Percentiles rank a stretch among this genome's conserved stretches.
Conservation (phyloP, 2,113 vertebrate genomes). For the Paradisaea rubra region DNA sequence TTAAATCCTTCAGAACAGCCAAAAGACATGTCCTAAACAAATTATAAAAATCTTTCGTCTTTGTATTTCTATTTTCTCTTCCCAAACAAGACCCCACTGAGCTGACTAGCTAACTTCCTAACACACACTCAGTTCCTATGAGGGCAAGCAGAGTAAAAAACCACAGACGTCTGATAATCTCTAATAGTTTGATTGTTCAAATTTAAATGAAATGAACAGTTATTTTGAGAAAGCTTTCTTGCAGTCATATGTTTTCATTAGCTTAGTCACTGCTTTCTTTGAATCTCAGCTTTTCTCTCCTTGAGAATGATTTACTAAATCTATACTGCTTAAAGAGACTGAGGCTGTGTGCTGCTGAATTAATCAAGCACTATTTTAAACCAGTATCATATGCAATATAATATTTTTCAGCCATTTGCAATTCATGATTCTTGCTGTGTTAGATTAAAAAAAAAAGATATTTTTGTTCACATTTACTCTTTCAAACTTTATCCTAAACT, state of each 20-base stretch:
- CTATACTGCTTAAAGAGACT: background rate
- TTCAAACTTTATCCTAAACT: background rate
- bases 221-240: background rate
- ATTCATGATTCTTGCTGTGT: background rate
- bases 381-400: background rate
- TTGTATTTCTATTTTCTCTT: background rate
- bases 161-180: background rate
- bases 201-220: background rate
- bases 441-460: background rate
- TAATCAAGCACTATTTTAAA: background rate
- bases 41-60: background rate
- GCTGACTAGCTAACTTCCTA: background rate
- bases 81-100: background rate
- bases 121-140: rapidly evolving
- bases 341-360: background rate
- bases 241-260: background rate
- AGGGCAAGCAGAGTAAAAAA: background rate
- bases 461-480: background rate
- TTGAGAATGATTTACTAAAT: background rate
- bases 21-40: background rate
- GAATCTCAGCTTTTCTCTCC: background rate
- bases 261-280: background rate
- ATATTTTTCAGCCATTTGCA: background rate
- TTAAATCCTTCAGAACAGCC: background rate
- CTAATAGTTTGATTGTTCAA: background rate